Evolutionary conservation across 2,797 vertebrate species (phyloP), one percentile per base, ranked within the genome.

Genomic region (Netta rufina): DNA sequence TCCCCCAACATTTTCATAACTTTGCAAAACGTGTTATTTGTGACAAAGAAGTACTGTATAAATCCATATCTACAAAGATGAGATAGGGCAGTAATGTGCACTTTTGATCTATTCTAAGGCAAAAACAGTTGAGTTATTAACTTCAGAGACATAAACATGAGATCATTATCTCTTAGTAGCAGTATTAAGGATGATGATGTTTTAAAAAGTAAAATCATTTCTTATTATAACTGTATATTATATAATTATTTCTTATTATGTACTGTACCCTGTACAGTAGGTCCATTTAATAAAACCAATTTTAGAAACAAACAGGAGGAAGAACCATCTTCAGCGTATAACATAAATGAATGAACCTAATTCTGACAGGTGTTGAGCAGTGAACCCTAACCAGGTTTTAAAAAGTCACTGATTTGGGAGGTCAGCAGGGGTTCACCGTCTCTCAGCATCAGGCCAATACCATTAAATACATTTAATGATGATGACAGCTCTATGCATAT

Each of bases 331-430:
- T 32, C 57, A 78, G 28, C 8, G 81, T 61, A 13, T n/a, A 51
- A 13, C 22, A 36, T 24, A 38, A 94, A 47, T 51, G 54, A 49
- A 81, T 83, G 32, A 82, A 54, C 54, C 73, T 84, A 65, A 93
- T 90, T 83, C 82, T 95, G 90, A 84, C 16, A 87, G 57, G 33
- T 79, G 84, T 78, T 89, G 89, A 92, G 64, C 57, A 78, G n/a
- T 53, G 33, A 84, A 64, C 25, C 72, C 43, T 72, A 74, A 62
- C 12, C 24, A 54, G 24, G 27, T 32, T 88, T 76, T 79, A 74
- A 56, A 66, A 93, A 78, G 67, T 4, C 57, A 36, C 33, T 57
- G 56, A 24, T 61, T 4, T 38, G 14, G 17, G 39, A 85, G 25
- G 36, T n/a, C 36, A 81, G 21, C 12, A 69, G 21, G 47, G 38